Conservation (phyloP, 2,113 vertebrate species). For the Haplotaxodon microlepis region DNA sequence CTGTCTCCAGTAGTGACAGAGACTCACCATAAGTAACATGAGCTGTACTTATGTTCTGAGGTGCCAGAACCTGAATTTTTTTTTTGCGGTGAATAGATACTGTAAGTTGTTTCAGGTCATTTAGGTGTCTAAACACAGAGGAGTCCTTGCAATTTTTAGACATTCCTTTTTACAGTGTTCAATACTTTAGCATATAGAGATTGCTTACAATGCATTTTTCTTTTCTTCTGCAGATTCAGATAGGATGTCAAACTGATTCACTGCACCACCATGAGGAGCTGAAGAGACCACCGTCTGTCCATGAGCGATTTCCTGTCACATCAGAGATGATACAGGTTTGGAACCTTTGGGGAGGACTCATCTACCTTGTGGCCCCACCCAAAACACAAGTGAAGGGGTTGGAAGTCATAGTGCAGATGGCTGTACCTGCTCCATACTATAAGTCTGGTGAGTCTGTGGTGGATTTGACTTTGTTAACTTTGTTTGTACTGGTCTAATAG, state of each 20-base stretch:
- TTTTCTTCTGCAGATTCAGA: constrained; percentile 59
- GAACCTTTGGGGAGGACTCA: constrained; percentile 70
- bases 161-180: background rate
- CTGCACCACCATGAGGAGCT: background rate
- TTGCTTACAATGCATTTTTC: accelerated
- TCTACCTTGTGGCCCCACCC: constrained; percentile 65
- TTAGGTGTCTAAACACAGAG: background rate
- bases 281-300: constrained; percentile 54
- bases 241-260: constrained; percentile 71
- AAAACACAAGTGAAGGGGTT: constrained; percentile 32
- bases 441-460: constrained; percentile 55
- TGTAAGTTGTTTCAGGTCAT: background rate
- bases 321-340: constrained; percentile 53
- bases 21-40: background rate
- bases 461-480: background rate
- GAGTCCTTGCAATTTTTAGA: background rate
- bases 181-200: background rate
- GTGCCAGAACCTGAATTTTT: background rate
- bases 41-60: too few species aligned
- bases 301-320: constrained; percentile 38
- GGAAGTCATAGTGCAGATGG: constrained; percentile 49
- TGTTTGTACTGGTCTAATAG: background rate
- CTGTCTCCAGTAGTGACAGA: background rate
- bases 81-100: background rate
- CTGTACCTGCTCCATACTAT: constrained; percentile 66